Conservation (phyloP, 2,797 vertebrate species). For the Phrynocephalus guinanensis region DNA sequence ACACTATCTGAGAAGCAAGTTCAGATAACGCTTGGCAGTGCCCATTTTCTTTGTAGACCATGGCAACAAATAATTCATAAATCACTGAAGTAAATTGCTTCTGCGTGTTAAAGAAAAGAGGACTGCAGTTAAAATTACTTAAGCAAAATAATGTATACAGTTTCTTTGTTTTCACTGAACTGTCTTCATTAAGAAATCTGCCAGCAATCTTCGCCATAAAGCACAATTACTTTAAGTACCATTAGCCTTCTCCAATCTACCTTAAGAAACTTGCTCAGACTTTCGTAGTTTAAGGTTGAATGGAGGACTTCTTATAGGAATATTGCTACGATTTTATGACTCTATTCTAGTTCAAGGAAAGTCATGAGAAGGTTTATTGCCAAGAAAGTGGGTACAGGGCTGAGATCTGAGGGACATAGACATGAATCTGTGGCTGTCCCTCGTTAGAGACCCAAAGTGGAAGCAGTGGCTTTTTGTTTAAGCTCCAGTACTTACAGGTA, state of each 20-base stretch:
- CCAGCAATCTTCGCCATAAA: not conserved
- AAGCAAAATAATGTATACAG: not conserved
- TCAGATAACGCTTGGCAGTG: not conserved
- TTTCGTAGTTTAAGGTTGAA: not conserved
- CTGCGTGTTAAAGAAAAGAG: not conserved
- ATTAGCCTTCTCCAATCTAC: not conserved
- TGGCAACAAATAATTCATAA: not conserved
- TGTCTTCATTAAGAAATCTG: not conserved
- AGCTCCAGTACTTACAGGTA: no score
- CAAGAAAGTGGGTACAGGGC: no score
- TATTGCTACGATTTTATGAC: not conserved
- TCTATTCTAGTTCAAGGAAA: no score
- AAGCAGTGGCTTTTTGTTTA: no score
- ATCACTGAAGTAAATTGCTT: not conserved
- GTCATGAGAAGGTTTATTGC: no score
- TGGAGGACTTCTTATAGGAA: not conserved
- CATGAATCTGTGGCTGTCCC: no score
- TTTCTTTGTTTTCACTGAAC: not conserved
- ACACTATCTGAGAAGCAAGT: constrained; percentile 12
- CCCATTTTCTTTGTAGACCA: not conserved
- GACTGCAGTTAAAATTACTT: not conserved
- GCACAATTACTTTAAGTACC: not conserved
- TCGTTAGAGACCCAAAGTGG: no score
- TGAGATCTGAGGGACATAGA: no score
- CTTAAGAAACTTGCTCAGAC: not conserved